Base-by-base conservation (phyloP, 2,888 invertebrate genomes). In the Calliscelio sp. region DNA sequence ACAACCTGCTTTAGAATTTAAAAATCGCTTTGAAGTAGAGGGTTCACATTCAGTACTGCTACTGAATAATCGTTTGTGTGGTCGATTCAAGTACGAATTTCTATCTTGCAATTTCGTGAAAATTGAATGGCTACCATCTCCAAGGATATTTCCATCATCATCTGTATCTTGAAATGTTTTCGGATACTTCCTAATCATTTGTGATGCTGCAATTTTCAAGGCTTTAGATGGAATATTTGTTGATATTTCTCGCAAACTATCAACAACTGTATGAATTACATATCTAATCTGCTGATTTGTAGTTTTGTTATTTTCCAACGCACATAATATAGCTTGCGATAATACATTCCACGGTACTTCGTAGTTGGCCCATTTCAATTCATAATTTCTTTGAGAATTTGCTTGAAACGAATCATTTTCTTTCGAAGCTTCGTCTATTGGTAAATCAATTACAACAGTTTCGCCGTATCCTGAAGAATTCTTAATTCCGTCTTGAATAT, bases 1-100 rank as follows among this genome's bases (percentile, higher is more conserved):
- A 68, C 53, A 53, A 11, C 68, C 68, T 14, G 68, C 53, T 51
- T 24, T 22, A 2, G 10, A 14, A 44, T 38, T 59, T 16, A 18
- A 25, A 46, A 16, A 18, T 22, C 51, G 46, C 2, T 66, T 66
- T 18, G 16, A 8, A 11, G 8, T 8, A 3, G 38, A 8, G 6
- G 14, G 11, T 18, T 35, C 4, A 32, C n/a, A 38, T 3, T 16
- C 51, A 22, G 32, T 10, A 20, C 20, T 20, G 4, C 18, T 41
- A 22, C 20, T 18, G 2, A 22, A 4, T 22, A 22, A 7, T 25
- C 41, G 22, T n/a, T 73, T 73, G 8, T 59, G 32, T 5, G 86
- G 87, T 25, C 89, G 41, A 68, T 88, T 87, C n/a, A 89, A 68
- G 57, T 88, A 88, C 55, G 85, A 85, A 53, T 87, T 86, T 49